Conservation (phyloP, 2,797 vertebrate genomes). For the Anabacerthia variegaticeps region DNA sequence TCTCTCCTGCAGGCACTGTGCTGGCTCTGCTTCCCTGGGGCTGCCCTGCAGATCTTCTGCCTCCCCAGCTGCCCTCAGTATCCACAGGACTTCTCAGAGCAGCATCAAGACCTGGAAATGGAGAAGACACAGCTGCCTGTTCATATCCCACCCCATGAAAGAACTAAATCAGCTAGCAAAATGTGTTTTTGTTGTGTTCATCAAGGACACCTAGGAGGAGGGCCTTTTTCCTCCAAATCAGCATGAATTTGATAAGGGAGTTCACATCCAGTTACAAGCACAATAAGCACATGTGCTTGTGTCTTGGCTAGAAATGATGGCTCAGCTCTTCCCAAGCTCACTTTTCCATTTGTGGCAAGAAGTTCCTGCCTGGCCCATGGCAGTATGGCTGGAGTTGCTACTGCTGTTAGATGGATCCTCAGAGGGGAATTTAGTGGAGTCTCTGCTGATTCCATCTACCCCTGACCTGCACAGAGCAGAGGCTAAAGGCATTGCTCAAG, state of each 20-base stretch:
- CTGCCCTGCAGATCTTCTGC: fast-evolving
- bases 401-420: neutral
- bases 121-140: neutral
- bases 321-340: neutral
- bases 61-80: neutral
- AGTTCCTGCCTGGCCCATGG: neutral
- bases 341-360: neutral
- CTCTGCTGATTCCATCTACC: neutral
- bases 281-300: neutral
- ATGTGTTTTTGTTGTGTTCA: neutral
- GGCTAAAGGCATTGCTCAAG: neutral
- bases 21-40: neutral
- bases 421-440: neutral
- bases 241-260: neutral
- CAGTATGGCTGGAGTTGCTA: neutral
- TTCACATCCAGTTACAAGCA: neutral
- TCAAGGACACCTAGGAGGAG: fast-evolving
- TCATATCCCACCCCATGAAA: neutral
- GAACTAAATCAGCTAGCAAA: neutral
- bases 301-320: fast-evolving
- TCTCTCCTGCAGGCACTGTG: fast-evolving
- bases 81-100: neutral
- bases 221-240: neutral
- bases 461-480: neutral
- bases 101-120: neutral